phyloP scores from a whole-genome alignment of 2,797 vertebrate genomes.

The Buceros bicornis region DNA sequence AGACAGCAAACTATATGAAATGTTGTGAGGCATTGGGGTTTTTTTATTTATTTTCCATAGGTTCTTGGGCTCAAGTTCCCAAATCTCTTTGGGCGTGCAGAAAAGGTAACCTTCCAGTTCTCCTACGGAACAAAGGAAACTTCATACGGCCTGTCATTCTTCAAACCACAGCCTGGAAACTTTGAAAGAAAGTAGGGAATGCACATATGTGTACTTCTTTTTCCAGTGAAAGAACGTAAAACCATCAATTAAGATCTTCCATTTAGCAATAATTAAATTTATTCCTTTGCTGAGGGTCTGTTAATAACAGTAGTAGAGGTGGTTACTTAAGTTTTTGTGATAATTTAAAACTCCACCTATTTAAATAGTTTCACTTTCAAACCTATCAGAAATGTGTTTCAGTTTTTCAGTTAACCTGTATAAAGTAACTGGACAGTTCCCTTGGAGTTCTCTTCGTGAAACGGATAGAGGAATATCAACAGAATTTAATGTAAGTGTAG shows the following conservation, averaged over 20 bases:
- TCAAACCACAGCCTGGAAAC: slow-evolving; percentile 92
- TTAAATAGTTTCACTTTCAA: background rate
- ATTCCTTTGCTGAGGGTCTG: background rate
- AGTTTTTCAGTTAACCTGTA: slow-evolving; percentile 93
- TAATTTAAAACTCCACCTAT: background rate
- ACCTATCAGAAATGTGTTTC: slow-evolving; percentile 32
- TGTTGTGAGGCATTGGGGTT: background rate
- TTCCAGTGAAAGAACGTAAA: background rate
- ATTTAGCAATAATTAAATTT: background rate
- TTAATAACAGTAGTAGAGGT: background rate
- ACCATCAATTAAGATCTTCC: background rate
- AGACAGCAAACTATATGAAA: background rate
- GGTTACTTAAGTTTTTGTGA: background rate
- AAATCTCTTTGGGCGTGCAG: slow-evolving; percentile 92
- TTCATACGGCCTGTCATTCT: slow-evolving; percentile 94
- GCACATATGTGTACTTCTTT: background rate
- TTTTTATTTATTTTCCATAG: slow-evolving; percentile 61
- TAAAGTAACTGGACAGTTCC: slow-evolving; percentile 97
- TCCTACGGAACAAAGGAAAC: slow-evolving; percentile 99
- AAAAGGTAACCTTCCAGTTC: slow-evolving; percentile 97
- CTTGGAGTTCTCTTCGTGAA: slow-evolving; percentile 97
- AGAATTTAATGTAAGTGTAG: slow-evolving; percentile 89
- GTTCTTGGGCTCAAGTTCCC: slow-evolving; percentile 94
- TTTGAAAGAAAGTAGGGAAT: slow-evolving; percentile 92
- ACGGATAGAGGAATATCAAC: slow-evolving; percentile 92